phyloP scores from a whole-genome alignment of 1,140 invertebrate genomes.

The Teleopsis dalmanni region DNA sequence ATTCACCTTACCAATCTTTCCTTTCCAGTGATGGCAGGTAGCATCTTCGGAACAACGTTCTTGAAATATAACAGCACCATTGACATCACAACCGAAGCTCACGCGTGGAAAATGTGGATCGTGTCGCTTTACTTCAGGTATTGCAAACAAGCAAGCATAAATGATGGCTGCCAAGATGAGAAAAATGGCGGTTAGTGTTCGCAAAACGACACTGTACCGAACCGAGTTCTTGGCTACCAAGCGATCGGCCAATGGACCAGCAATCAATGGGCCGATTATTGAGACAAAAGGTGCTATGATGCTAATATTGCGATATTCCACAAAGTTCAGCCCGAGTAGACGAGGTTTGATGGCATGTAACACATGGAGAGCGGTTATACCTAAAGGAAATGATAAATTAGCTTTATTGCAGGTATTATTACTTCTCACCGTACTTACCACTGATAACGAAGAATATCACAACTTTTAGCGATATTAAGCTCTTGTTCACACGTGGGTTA shows the following conservation, averaged over 20 bases:
- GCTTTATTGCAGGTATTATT: not conserved
- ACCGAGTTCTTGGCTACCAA: slow-evolving; percentile 44
- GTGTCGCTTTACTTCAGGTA: slow-evolving; percentile 53
- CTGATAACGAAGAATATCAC: slow-evolving; percentile 38
- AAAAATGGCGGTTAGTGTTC: slow-evolving; percentile 60
- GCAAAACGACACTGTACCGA: slow-evolving; percentile 42
- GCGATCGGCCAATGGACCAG: slow-evolving; percentile 61
- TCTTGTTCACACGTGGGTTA: slow-evolving; percentile 30
- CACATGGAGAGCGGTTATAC: slow-evolving; percentile 65
- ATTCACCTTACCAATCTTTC: slow-evolving; percentile 49
- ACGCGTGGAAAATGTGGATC: slow-evolving; percentile 53
- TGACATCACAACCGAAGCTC: slow-evolving; percentile 59
- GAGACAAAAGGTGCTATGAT: slow-evolving; percentile 65
- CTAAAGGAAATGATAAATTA: slow-evolving; percentile 42
- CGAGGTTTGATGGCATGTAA: slow-evolving; percentile 68
- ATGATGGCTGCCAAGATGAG: slow-evolving; percentile 59
- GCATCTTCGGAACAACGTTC: slow-evolving; percentile 56
- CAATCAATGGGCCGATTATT: slow-evolving; percentile 58
- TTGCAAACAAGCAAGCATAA: slow-evolving; percentile 56
- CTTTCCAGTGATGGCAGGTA: slow-evolving; percentile 57
- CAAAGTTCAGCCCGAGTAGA: slow-evolving; percentile 57
- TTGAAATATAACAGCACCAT: slow-evolving; percentile 59
- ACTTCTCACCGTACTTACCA: slow-evolving; percentile 21
- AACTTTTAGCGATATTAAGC: slow-evolving; percentile 36
- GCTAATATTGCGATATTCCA: slow-evolving; percentile 64